Conservation (phyloP, 2,888 invertebrate species). For the Formica aserva region DNA sequence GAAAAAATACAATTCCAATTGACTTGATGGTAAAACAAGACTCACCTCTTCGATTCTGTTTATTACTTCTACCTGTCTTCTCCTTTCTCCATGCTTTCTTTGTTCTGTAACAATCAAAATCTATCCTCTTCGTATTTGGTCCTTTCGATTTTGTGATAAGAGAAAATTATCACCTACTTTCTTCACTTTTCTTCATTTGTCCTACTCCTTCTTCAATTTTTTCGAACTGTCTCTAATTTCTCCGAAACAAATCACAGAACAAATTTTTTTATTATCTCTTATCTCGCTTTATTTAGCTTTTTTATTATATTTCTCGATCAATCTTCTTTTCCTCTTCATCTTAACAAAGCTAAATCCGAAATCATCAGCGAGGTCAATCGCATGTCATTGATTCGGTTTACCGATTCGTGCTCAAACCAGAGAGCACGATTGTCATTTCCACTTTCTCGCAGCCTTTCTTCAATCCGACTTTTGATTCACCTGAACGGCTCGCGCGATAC, state of each 20-base stretch:
- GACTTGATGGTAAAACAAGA: neutral
- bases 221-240: neutral
- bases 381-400: neutral
- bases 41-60: neutral
- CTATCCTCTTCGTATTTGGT: neutral
- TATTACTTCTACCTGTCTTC: neutral
- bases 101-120: neutral
- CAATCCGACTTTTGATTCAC: conserved; percentile 25
- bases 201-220: neutral
- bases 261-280: conserved; percentile 33
- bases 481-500: conserved; percentile 57
- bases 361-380: neutral
- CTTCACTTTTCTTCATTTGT: neutral
- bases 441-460: neutral
- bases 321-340: conserved; percentile 15
- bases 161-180: neutral
- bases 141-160: neutral
- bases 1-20: neutral
- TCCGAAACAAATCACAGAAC: neutral
- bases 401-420: neutral
- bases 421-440: neutral
- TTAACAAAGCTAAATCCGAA: neutral
- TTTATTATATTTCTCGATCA: neutral
- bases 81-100: neutral
- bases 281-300: conserved; percentile 31